Evolutionary conservation across 1,140 invertebrate species (phyloP), one percentile per base, ranked within the genome.

Genomic region (Ericerus pela): DNA sequence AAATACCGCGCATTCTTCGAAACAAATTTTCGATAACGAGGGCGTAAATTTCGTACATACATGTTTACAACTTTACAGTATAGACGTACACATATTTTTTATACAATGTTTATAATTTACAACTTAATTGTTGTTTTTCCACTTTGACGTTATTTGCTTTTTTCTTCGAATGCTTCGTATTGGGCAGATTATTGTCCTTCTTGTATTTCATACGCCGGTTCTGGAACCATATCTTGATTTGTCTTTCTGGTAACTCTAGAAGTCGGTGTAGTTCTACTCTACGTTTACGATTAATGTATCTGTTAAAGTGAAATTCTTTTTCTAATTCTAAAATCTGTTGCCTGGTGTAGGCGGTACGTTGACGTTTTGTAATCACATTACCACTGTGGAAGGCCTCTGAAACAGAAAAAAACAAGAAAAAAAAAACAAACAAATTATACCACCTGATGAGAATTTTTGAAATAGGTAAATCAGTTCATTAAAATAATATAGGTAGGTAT

Each of bases 141-240:
- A n/a, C n/a, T n/a, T n/a, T 67, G 52, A 76, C 70, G 51, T 79
- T 79, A 37, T 84, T 83, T 62, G 79, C 84, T 85, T 89, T 95
- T 79, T 84, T 79, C 55, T 89, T 78, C 12, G 93, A 88, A 70
- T 94, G 94, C 74, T 95, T 95, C 63, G 91, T 95, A 73, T 95
- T 95, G 41, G 91, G 91, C 62, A 95, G 74, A 73, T 95, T 95
- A 75, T 95, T 93, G 76, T 96, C 91, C 70, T 96, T 96, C 73
- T 96, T 96, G 84, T 85, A 95, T 70, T 96, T 96, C 92, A 96
- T 96, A 53, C 84, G 71, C 59, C 90, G 76, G 68, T 95, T 94
- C 69, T 95, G 90, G 67, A 95, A 95, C 93, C 93, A 96, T 66
- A 96, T 96, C 78, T 97, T 97, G 65, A 96, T 96, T 75, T 96